Percentiles rank a stretch among this genome's conserved stretches.
These are phyloP conservation scores for Criorhina ranunculi DNA, from an alignment of 2,888 invertebrate species.

Conservation along the genomic window DNA sequence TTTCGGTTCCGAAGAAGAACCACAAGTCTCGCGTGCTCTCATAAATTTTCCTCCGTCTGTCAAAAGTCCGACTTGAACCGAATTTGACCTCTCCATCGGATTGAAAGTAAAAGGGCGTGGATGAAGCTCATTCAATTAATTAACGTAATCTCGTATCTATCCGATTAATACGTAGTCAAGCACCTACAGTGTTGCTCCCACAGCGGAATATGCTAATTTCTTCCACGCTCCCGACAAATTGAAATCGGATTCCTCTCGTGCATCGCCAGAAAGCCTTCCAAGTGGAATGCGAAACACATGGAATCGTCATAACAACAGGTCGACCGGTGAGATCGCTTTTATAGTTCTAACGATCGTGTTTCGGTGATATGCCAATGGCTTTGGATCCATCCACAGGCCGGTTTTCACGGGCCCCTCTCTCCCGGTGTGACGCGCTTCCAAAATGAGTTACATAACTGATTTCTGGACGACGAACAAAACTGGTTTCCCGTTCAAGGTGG, in stretches of 20 bases:
- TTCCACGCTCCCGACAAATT: constrained; percentile 54
- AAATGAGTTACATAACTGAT: constrained; percentile 61
- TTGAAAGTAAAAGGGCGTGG: constrained; percentile 55
- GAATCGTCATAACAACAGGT: constrained; percentile 23
- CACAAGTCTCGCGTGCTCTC: neutral
- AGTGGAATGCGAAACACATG: constrained; percentile 6
- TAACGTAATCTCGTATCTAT: constrained; percentile 62
- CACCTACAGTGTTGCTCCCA: constrained; percentile 32
- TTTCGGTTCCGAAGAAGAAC: neutral
- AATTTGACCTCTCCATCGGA: constrained; percentile 58
- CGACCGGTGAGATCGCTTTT: neutral
- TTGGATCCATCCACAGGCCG: constrained; percentile 42
- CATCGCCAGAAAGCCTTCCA: constrained; percentile 13
- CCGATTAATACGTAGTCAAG: constrained; percentile 61
- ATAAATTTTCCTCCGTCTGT: constrained; percentile 10
- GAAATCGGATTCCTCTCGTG: constrained; percentile 34
- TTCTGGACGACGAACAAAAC: constrained; percentile 42
- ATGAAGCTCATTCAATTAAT: constrained; percentile 64
- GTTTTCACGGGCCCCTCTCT: constrained; percentile 21
- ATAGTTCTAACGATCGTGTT: constrained; percentile 50
- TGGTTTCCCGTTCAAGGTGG: constrained; percentile 56
- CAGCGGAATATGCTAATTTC: constrained; percentile 56
- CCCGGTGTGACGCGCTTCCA: constrained; percentile 21
- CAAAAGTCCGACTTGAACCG: neutral
- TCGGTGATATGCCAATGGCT: constrained; percentile 45